Evolutionary conservation across 2,888 invertebrate genomes (phyloP).

Genomic region (Patella ulyssiponensis): DNA sequence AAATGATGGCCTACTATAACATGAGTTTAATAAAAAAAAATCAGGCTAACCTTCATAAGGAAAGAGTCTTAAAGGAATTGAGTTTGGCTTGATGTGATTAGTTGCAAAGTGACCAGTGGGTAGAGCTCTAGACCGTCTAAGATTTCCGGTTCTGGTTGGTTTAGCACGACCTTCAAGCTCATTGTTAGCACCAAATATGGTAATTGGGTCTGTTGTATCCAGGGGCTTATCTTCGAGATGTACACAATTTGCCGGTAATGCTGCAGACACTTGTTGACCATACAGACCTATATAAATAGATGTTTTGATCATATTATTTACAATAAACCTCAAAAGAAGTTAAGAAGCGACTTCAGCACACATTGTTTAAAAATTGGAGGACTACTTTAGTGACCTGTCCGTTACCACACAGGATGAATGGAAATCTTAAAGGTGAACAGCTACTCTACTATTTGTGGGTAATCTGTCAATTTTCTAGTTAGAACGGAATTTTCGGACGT

Average conservation of each 20-base stretch:
- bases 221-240: slow-evolving; percentile 44
- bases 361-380: too few relatives aligned
- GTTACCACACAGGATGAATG: too few relatives aligned
- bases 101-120: slow-evolving; percentile 57
- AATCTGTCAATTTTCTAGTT: too few relatives aligned
- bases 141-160: slow-evolving; percentile 41
- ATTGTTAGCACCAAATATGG: slow-evolving; percentile 41
- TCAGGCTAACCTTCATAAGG: slow-evolving; percentile 50
- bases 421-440: too few relatives aligned
- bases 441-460: too few relatives aligned
- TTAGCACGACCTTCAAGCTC: slow-evolving; percentile 41
- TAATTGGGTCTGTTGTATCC: slow-evolving; percentile 40
- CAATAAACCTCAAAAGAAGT: too few relatives aligned
- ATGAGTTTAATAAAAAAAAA: neutral
- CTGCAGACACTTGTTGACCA: neutral
- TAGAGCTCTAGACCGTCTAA: slow-evolving; percentile 42
- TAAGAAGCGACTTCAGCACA: too few relatives aligned
- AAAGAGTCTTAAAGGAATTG: slow-evolving; percentile 47
- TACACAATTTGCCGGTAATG: slow-evolving; percentile 45
- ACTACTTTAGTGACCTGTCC: too few relatives aligned
- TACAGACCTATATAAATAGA: too few relatives aligned
- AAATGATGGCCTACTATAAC: neutral
- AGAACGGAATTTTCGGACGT: too few relatives aligned
- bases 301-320: too few relatives aligned
- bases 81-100: slow-evolving; percentile 45